Evolutionary conservation across 1,140 invertebrate genomes (phyloP).

Genomic region (Holcopasites calliopsidis): DNA sequence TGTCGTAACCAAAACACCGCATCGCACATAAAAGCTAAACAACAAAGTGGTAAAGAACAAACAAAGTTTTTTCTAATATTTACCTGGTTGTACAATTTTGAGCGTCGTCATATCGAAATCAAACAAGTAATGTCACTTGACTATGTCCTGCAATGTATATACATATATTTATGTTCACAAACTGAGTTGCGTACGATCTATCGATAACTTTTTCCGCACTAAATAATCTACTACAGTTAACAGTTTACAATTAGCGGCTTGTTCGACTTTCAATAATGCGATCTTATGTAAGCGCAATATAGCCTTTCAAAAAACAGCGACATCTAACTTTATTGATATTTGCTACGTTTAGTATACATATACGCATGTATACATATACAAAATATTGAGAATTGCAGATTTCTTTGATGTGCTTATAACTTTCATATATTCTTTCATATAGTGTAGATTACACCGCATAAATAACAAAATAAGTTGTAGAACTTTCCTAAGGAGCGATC

Average conservation of each 20-base stretch:
- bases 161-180: too few species aligned
- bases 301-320: not conserved
- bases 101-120: slow-evolving; percentile 14
- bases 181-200: not conserved
- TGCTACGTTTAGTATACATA: too few species aligned
- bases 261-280: not conserved
- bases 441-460: too few species aligned
- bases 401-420: too few species aligned
- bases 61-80: not conserved
- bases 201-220: not conserved
- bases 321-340: not conserved
- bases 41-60: not conserved
- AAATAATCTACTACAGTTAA: not conserved
- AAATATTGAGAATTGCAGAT: too few species aligned
- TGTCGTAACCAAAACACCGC: not conserved
- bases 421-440: too few species aligned
- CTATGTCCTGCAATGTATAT: too few species aligned
- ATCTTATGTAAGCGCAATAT: not conserved
- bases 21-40: not conserved
- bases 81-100: slow-evolving; percentile 24
- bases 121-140: not conserved
- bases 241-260: too few species aligned
- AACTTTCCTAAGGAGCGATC: too few species aligned
- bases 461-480: too few species aligned
- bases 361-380: too few species aligned